phyloP scores from a whole-genome alignment of 2,888 invertebrate species.

The Sminthurides aquaticus region DNA sequence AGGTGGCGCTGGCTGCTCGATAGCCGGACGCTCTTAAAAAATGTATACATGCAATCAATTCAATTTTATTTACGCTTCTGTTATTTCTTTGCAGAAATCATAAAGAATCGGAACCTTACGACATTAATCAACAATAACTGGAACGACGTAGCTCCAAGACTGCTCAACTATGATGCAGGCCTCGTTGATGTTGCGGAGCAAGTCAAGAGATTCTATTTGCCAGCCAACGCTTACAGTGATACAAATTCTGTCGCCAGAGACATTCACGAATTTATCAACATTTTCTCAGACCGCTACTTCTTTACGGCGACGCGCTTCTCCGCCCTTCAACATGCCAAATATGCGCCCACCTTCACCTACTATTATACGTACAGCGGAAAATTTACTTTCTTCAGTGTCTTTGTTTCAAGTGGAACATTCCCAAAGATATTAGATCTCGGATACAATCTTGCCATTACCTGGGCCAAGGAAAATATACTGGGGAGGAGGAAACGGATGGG shows the following conservation, averaged over 20 bases:
- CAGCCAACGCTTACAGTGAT: not conserved
- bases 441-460: not conserved
- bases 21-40: too few relatives aligned
- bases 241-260: not conserved
- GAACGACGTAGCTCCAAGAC: constrained; percentile 8
- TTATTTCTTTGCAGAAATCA: constrained; percentile 7
- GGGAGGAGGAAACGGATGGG: constrained; percentile 4
- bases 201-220: constrained; percentile 5
- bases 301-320: constrained; percentile 7
- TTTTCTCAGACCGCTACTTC: constrained; percentile 14
- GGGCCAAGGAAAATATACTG: constrained; percentile 11
- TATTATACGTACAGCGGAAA: constrained; percentile 12
- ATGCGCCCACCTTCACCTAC: constrained; percentile 10
- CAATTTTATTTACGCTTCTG: not conserved
- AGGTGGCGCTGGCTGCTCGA: too few relatives aligned
- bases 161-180: constrained; percentile 6
- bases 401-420: not conserved
- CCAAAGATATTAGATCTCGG: constrained; percentile 11
- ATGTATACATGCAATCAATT: too few relatives aligned
- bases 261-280: constrained; percentile 9
- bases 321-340: constrained; percentile 10
- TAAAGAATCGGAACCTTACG: constrained; percentile 2
- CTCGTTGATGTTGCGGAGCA: constrained; percentile 2
- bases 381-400: constrained; percentile 17
- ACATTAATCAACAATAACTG: constrained; percentile 7